Conservation (phyloP, 1,140 invertebrate species). For the Luehdorfia chinensis region DNA sequence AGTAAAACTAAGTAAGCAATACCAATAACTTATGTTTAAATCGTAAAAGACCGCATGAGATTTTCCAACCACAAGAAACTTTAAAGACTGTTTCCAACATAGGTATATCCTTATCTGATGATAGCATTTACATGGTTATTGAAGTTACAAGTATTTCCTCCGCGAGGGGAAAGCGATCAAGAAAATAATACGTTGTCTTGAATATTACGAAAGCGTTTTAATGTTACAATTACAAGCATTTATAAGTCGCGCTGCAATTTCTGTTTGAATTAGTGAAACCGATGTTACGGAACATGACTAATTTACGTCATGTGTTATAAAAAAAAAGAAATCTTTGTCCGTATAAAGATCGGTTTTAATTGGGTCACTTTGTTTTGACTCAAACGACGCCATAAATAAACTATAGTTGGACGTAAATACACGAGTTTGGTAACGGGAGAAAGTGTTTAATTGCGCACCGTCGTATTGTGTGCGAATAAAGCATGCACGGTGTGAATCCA, state of each 20-base stretch:
- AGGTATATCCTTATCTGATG: constrained; percentile 22
- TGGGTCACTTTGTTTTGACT: too few species aligned
- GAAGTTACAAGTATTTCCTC: constrained; percentile 4
- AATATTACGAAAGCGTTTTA: constrained; percentile 5
- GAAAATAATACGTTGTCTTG: constrained; percentile 8
- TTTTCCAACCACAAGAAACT: constrained; percentile 28
- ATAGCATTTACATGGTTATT: constrained; percentile 1
- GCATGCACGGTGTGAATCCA: constrained; percentile 23
- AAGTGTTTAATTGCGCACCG: constrained; percentile 27
- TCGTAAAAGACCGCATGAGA: too few species aligned
- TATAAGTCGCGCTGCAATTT: background rate
- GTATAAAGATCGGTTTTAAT: constrained; percentile 16
- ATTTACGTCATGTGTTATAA: background rate
- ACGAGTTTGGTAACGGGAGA: constrained; percentile 28
- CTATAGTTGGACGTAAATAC: constrained; percentile 8
- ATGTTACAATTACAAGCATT: background rate
- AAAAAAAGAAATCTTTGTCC: constrained; percentile 2
- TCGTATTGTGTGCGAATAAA: constrained; percentile 24
- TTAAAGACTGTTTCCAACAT: constrained; percentile 1
- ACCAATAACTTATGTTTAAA: too few species aligned
- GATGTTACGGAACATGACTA: background rate
- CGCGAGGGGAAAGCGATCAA: background rate
- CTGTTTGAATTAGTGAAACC: background rate
- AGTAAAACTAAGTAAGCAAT: too few species aligned
- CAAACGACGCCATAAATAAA: constrained; percentile 6